Evolutionary conservation across 92 coral and sea anemone genomes (phyloP).

Genomic region (Plumapathes pennacea): DNA sequence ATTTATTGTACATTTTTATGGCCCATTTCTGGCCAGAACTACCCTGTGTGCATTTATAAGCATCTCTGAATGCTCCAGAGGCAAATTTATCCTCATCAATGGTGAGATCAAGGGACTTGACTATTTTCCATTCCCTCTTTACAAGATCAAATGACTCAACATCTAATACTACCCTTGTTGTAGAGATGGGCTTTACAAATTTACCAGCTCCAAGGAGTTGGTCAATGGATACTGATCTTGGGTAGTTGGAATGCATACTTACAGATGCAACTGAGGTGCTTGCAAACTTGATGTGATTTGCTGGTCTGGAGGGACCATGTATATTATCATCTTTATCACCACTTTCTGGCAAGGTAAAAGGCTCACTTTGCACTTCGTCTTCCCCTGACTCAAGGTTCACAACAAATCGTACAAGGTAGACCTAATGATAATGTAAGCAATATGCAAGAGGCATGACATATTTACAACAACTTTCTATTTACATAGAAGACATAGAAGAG

Average conservation of each 20-base stretch:
- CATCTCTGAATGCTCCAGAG: conserved; percentile 78
- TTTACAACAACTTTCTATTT: too few species aligned
- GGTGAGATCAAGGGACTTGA: conserved; percentile 24
- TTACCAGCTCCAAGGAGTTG: conserved; percentile 64
- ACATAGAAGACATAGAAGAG: too few species aligned
- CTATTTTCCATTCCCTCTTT: conserved; percentile 47
- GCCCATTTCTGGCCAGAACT: conserved; percentile 51
- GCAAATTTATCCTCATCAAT: conserved; percentile 62
- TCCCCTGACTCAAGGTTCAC: too few species aligned
- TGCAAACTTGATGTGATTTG: too few species aligned
- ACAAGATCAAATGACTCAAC: conserved; percentile 58
- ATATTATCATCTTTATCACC: too few species aligned
- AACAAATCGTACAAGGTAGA: conserved; percentile 58
- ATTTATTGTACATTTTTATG: conserved; percentile 50
- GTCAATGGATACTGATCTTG: conserved; percentile 66
- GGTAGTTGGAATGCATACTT: conserved; percentile 52
- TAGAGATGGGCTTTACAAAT: conserved; percentile 59
- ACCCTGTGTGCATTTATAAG: conserved; percentile 49
- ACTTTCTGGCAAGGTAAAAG: too few species aligned
- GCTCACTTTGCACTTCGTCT: too few species aligned
- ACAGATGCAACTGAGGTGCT: too few species aligned
- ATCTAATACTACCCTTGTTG: conserved; percentile 39
- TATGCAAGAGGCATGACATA: too few species aligned
- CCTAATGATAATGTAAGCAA: too few species aligned
- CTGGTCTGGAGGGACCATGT: too few species aligned